Base-by-base conservation (phyloP, 2,888 invertebrate species). In the Drosophila mulleri region DNA sequence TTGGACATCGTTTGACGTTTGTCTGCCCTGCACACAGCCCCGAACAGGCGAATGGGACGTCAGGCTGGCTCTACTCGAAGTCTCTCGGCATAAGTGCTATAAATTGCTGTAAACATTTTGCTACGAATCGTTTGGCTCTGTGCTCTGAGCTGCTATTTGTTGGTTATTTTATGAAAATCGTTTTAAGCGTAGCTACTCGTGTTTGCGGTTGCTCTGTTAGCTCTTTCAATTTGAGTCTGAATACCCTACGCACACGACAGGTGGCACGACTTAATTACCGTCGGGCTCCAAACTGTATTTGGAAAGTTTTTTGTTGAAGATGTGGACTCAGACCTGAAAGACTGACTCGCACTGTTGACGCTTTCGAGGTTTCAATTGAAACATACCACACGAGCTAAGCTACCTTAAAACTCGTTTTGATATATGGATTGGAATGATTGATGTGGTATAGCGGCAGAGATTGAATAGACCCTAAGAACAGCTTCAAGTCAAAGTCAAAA, bases 61-160 rank as follows among this genome's bases (percentile, higher is more conserved):
- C 23, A 44, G 44, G 37, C 20, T 20, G 16, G 35, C 23, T 26
- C 39, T 11, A 42, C 65, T n/a, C 26, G 29, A 29, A 37, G 35
- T 53, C 52, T 57, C 52, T 57, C 18, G 32, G 50, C 45, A 56
- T 45, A 70, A 74, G 48, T 60, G 45, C 47, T 41, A 60, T 73
- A 75, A 75, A 72, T 73, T 73, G 68, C 53, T 73, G 73, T 62
- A 57, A 67, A 60, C 79, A 78, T 75, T 63, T 72, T 50, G 72
- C 58, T 72, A 54, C 45, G 66, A 74, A 62, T 53, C 59, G 53
- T 32, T 50, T 32, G 48, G 18, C 50, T 35, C 50, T 20, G 2
- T 35, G 50, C 50, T 35, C 35, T 20, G 50, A 35, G 18, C 32
- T 35, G 35, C 52, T 53, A 60, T 75, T 57, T 68, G 52, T 52